Percentiles rank a stretch among this genome's conserved stretches.
Evolutionary conservation across 2,888 invertebrate genomes (phyloP).

Genomic region (Polyommatus icarus): DNA sequence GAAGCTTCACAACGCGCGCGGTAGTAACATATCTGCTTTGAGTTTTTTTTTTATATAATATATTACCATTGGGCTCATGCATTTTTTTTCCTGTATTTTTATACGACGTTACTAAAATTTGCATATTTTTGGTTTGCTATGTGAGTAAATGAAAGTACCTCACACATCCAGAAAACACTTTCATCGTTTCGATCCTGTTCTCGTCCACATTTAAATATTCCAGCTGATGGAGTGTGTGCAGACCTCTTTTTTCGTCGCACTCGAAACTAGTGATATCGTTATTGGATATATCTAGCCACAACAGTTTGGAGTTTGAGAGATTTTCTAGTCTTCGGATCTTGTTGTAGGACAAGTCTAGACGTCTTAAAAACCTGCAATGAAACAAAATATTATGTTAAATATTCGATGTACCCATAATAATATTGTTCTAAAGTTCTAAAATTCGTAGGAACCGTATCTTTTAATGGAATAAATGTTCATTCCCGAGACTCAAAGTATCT

Average conservation of each 20-base stretch:
- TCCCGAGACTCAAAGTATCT: no score
- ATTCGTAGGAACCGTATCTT: no score
- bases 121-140: not conserved
- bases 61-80: no score
- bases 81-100: no score
- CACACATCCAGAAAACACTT: conserved; percentile 73
- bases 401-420: no score
- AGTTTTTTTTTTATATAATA: no score
- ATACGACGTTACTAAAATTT: no score
- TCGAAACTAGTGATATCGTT: conserved; percentile 77
- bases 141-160: conserved; percentile 48
- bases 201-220: conserved; percentile 76
- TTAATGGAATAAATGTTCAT: no score
- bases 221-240: conserved; percentile 76
- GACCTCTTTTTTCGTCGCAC: conserved; percentile 58
- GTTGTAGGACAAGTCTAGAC: conserved; percentile 82
- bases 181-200: conserved; percentile 76
- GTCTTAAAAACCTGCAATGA: conserved; percentile 72
- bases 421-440: no score
- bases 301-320: conserved; percentile 74
- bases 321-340: conserved; percentile 79
- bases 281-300: conserved; percentile 78
- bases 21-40: no score
- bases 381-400: no score
- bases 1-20: no score